Evolutionary conservation across 2,113 vertebrate genomes (phyloP).

Genomic region (Mobula birostris): DNA sequence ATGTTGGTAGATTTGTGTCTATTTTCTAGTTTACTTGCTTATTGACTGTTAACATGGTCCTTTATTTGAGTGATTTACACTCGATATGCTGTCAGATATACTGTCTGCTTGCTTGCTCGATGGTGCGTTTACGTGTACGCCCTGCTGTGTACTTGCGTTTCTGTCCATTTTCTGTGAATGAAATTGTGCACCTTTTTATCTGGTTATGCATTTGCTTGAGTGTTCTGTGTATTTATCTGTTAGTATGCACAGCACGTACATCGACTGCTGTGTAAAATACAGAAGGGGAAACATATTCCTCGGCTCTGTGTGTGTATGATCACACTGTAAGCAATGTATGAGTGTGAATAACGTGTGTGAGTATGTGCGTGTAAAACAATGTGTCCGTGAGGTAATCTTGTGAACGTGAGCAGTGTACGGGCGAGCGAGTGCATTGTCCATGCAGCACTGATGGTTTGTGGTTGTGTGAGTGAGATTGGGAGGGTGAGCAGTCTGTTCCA

Average conservation of each 20-base stretch:
- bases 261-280: too few species aligned
- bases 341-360: background rate
- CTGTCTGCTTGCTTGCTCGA: background rate
- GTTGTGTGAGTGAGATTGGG: too few species aligned
- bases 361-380: too few species aligned
- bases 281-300: too few species aligned
- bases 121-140: background rate
- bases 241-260: background rate
- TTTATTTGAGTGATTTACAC: background rate
- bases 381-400: too few species aligned
- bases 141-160: background rate
- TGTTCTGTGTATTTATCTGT: background rate
- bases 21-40: too few species aligned
- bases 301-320: too few species aligned
- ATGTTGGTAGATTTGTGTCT: too few species aligned
- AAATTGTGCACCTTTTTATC: background rate
- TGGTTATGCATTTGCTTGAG: background rate
- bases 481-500: too few species aligned
- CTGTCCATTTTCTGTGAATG: background rate
- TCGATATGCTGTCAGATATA: background rate
- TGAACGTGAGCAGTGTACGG: too few species aligned
- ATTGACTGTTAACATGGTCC: background rate
- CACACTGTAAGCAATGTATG: background rate
- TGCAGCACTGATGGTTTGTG: too few species aligned
- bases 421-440: too few species aligned